Percentiles rank a stretch among this genome's conserved stretches.
Conservation (phyloP, 2,113 vertebrate genomes). For the Oryzias woworae region DNA sequence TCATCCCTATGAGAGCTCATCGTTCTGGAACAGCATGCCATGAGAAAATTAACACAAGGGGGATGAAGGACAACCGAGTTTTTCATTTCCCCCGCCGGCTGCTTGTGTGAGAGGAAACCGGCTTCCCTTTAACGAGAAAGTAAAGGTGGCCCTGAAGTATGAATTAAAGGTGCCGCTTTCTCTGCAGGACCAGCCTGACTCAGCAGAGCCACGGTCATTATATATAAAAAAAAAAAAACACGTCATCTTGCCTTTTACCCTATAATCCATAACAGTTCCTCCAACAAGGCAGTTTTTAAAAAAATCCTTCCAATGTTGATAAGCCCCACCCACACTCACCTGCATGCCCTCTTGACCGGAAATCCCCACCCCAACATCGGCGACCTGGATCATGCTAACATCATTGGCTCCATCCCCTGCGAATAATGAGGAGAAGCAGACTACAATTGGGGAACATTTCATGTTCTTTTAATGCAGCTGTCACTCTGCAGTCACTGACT, state of each 20-base stretch:
- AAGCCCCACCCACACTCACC: constrained; percentile 73
- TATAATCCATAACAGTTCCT: constrained; percentile 2
- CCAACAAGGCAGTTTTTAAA: not conserved
- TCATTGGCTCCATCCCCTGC: constrained; percentile 97
- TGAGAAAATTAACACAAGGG: constrained; percentile 6
- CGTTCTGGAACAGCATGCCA: constrained; percentile 24
- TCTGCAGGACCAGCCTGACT: constrained; percentile 38
- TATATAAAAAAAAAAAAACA: constrained; percentile 41
- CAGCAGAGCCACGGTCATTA: constrained; percentile 34
- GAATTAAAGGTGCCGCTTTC: constrained; percentile 20
- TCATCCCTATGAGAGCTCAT: constrained; percentile 46
- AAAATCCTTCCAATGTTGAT: not conserved
- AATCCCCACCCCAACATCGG: constrained; percentile 96
- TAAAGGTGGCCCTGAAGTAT: constrained; percentile 1
- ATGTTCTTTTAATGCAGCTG: not conserved
- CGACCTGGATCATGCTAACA: constrained; percentile 99
- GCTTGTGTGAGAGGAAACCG: not conserved
- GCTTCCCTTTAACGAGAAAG: constrained; percentile 13
- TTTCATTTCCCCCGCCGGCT: not conserved
- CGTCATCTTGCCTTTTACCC: not conserved
- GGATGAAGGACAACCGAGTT: not conserved
- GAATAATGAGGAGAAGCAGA: constrained; percentile 40
- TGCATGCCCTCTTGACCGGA: constrained; percentile 99
- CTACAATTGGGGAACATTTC: no score
- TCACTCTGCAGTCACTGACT: not conserved